Evolutionary conservation across 2,113 vertebrate genomes (phyloP).

Genomic region (Antigone vipio): DNA sequence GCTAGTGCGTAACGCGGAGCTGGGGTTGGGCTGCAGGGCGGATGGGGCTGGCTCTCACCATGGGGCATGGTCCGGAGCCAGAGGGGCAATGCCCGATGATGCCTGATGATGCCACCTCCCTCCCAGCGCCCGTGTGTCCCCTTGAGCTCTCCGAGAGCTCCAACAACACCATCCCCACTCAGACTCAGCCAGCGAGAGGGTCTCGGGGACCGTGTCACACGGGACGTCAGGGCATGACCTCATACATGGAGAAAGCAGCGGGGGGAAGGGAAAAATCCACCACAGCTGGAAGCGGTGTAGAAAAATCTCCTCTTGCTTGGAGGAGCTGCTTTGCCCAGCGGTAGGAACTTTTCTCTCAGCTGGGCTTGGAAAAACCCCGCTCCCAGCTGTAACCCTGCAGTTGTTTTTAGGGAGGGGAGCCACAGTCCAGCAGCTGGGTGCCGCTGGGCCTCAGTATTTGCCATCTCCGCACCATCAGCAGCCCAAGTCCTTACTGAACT

Average conservation of each 20-base stretch:
- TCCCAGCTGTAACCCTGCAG: neutral
- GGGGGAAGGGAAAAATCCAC: neutral
- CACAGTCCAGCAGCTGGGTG: neutral
- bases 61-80: accelerated
- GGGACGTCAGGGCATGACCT: neutral
- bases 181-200: neutral
- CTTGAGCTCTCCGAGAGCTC: neutral
- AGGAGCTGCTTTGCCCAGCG: neutral
- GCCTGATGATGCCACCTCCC: neutral
- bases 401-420: accelerated
- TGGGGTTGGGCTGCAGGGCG: neutral
- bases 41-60: neutral
- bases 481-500: neutral
- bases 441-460: neutral
- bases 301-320: neutral
- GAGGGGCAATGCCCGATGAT: neutral
- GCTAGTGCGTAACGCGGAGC: accelerated
- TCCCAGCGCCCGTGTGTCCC: accelerated
- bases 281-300: neutral
- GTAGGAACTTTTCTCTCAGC: neutral
- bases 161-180: neutral
- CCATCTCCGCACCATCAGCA: neutral
- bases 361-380: neutral
- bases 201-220: accelerated
- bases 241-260: no score